These are phyloP conservation scores for Delichon dasypus DNA, from an alignment of 2,797 vertebrate genomes.

Conservation along the genomic window DNA sequence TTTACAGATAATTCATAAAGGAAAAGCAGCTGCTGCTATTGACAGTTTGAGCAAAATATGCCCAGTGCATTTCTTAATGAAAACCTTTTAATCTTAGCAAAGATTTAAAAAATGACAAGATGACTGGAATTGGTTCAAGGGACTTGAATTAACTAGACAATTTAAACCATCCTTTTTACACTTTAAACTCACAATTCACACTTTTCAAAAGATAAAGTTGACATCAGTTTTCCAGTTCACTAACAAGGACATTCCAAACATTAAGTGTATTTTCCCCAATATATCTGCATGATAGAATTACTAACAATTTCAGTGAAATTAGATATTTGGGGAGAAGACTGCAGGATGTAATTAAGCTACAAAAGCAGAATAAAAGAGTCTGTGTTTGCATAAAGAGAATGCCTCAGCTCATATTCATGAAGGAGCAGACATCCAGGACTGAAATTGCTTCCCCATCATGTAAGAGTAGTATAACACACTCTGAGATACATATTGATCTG, in stretches of 20 bases:
- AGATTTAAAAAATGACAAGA: constrained; percentile 16
- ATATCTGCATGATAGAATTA: constrained; percentile 9
- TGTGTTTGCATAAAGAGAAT: background rate
- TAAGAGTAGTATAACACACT: background rate
- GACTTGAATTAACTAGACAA: constrained; percentile 13
- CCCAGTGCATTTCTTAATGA: background rate
- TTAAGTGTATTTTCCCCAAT: background rate
- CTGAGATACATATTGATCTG: background rate
- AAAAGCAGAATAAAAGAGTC: constrained; percentile 19
- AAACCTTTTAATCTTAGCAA: constrained; percentile 19
- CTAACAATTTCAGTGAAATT: constrained; percentile 27
- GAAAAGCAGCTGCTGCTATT: constrained; percentile 21
- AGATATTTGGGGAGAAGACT: background rate
- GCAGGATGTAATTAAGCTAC: constrained; percentile 1
- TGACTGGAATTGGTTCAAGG: constrained; percentile 45
- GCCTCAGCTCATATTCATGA: background rate
- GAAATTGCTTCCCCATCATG: background rate
- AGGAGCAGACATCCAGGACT: background rate
- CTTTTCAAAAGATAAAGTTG: constrained; percentile 27
- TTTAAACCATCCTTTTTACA: constrained; percentile 26
- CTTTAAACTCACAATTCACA: constrained; percentile 8
- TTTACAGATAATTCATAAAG: constrained; percentile 17
- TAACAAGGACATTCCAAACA: constrained; percentile 5
- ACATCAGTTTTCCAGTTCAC: constrained; percentile 32
- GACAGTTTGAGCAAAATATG: constrained; percentile 11